These are phyloP conservation scores for Sebastes umbrosus DNA, from an alignment of 2,797 vertebrate species.

Conservation along the genomic window DNA sequence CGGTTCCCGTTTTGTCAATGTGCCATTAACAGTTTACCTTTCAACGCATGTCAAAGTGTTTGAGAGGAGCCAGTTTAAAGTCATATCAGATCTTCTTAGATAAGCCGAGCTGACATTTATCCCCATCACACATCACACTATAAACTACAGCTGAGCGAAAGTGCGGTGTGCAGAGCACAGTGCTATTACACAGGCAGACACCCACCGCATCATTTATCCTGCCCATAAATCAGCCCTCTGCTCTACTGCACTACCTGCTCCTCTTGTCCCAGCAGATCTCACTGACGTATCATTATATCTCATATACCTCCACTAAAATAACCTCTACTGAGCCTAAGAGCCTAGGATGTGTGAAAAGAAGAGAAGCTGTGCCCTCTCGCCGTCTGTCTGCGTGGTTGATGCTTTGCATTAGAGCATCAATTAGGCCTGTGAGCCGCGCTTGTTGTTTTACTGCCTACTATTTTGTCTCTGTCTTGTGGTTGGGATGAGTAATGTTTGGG, in stretches of 20 bases:
- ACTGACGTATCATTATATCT: constrained; percentile 79
- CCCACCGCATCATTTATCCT: constrained; percentile 80
- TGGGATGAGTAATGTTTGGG: constrained; percentile 54
- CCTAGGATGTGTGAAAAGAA: constrained; percentile 56
- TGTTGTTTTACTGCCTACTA: constrained; percentile 58
- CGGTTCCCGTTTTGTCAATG: constrained; percentile 28
- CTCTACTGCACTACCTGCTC: constrained; percentile 75
- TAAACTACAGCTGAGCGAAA: constrained; percentile 78
- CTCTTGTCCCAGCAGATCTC: constrained; percentile 77
- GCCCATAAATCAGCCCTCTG: constrained; percentile 79
- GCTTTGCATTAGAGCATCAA: constrained; percentile 64
- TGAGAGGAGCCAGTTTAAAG: constrained; percentile 74
- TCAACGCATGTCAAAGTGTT: constrained; percentile 67
- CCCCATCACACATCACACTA: constrained; percentile 76
- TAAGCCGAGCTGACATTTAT: constrained; percentile 80
- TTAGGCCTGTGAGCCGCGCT: constrained; percentile 58
- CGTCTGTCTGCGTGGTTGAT: constrained; percentile 48
- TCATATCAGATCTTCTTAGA: constrained; percentile 78
- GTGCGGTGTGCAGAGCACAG: constrained; percentile 69
- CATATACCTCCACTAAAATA: constrained; percentile 77
- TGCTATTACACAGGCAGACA: constrained; percentile 79
- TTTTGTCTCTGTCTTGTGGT: constrained; percentile 49
- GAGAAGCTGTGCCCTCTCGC: constrained; percentile 52
- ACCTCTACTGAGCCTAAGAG: constrained; percentile 70
- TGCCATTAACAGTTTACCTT: constrained; percentile 49